phyloP scores from a whole-genome alignment of 2,888 invertebrate species.

The Synergus japonicus region DNA sequence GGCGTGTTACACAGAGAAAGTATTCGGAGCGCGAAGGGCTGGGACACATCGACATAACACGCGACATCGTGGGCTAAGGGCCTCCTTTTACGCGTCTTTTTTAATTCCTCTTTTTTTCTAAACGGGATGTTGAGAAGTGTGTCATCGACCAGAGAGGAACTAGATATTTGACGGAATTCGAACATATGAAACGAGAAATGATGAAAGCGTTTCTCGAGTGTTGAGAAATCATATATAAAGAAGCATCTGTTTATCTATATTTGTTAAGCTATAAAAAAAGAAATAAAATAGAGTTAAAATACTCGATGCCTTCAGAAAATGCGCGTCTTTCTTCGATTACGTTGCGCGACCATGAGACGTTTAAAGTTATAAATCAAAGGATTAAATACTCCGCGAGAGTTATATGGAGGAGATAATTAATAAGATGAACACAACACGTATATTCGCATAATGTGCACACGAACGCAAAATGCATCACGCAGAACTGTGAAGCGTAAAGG shows the following conservation, averaged over 20 bases:
- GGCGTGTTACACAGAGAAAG: constrained; percentile 27
- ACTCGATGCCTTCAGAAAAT: background rate
- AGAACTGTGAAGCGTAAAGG: constrained; percentile 13
- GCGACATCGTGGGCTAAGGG: constrained; percentile 31
- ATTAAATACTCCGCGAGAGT: constrained; percentile 36
- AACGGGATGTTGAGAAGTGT: constrained; percentile 14
- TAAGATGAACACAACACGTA: constrained; percentile 36
- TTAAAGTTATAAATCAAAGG: constrained; percentile 11
- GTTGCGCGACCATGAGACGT: constrained; percentile 27
- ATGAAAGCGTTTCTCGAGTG: constrained; percentile 13
- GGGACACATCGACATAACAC: constrained; percentile 29
- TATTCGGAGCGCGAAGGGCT: constrained; percentile 18
- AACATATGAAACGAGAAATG: constrained; percentile 14
- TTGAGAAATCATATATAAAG: constrained; percentile 19
- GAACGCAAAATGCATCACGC: constrained; percentile 22
- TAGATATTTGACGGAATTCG: constrained; percentile 21
- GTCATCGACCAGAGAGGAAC: background rate
- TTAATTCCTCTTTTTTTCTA: constrained; percentile 10
- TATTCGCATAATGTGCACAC: constrained; percentile 21
- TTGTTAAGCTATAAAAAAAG: background rate
- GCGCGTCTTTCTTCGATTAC: background rate
- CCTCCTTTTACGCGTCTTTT: constrained; percentile 29
- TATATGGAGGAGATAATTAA: constrained; percentile 38
- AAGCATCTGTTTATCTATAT: constrained; percentile 3
- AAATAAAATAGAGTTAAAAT: background rate